Evolutionary conservation across 2,797 vertebrate genomes (phyloP).

Genomic region (Lepus townsendii): DNA sequence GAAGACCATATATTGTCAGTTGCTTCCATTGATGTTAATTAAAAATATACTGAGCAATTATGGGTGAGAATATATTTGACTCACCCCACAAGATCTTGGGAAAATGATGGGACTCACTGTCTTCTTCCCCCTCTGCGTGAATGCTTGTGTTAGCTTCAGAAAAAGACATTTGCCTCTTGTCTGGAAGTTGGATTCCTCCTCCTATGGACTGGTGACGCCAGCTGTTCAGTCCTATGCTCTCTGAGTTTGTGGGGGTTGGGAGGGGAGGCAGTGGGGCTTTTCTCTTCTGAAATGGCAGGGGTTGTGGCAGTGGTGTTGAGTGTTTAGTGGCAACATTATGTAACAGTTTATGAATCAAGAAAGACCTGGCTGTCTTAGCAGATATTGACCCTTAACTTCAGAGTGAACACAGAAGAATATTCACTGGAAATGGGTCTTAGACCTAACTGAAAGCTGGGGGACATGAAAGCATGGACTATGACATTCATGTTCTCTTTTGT

Average conservation of each 20-base stretch:
- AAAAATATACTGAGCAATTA: neutral
- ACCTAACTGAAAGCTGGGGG: neutral
- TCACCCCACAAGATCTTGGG: neutral
- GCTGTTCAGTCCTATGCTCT: neutral
- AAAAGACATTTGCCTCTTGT: neutral
- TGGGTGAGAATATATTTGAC: neutral
- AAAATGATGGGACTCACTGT: neutral
- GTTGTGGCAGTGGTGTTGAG: neutral
- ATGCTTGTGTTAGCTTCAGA: constrained; percentile 29
- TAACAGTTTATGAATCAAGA: constrained; percentile 4
- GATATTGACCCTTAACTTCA: neutral
- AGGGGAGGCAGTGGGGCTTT: neutral
- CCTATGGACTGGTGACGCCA: neutral
- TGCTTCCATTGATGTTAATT: constrained; percentile 1
- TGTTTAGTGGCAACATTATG: neutral
- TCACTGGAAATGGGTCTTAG: constrained; percentile 11
- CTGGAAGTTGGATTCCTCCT: neutral
- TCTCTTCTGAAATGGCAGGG: constrained; percentile 8
- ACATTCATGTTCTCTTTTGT: neutral
- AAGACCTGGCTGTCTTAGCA: neutral
- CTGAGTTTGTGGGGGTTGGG: neutral
- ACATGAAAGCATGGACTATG: neutral
- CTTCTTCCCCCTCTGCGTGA: neutral
- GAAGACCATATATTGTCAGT: neutral
- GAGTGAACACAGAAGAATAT: neutral